Evolutionary conservation across 2,888 invertebrate genomes (phyloP), one percentile per base, ranked within the genome.

Genomic region (Reticulitermes lucifugus): DNA sequence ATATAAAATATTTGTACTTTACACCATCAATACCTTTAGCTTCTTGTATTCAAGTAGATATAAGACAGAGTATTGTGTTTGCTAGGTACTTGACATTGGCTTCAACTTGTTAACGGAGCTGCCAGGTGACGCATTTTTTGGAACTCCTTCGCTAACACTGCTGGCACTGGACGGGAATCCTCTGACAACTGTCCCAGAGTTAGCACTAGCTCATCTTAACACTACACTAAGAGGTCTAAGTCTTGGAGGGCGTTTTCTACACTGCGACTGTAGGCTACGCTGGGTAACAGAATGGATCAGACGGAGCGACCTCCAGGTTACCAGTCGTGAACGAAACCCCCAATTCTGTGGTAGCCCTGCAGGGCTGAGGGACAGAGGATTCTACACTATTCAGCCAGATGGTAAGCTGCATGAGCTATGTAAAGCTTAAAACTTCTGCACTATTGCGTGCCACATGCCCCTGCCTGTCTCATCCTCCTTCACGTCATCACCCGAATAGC

Each of bases 211-310:
- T 10, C 96, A 96, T 89, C 92, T 98, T 71, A 97, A 97, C 90
- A 94, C 94, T 87, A 96, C 97, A 0, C 92, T 98, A 55, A 93
- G 97, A 59, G 98, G 98, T 0, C 92, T 98, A 21, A 97, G 97
- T 88, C 91, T 98, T 21, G 98, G 98, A 14, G 98, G 98, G 7
- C 93, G 97, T 87, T 97, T 97, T 90, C 92, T 98, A 55, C 95
- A 96, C 88, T 98, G 98, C 89, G 98, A 98, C 90, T 98, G 98
- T 90, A 94, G 95, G 85, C 91, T 98, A 80, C 93, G 95, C 14
- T 98, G 98, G 98, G 95, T 98, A 86, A 95, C 96, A 86, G 95
- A 97, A 89, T 98, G 98, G 98, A 97, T 98, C 88, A 93, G 95
- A 83, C 95, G 95, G 87, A 95, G 95, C 22, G 97, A 98, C 90